A percentile compares a stretch with the other conserved stretches of the same genome.
phyloP scores from a whole-genome alignment of 37 sponge, comb jelly and placozoan genomes.

The Aphrocallistes beatrix region DNA sequence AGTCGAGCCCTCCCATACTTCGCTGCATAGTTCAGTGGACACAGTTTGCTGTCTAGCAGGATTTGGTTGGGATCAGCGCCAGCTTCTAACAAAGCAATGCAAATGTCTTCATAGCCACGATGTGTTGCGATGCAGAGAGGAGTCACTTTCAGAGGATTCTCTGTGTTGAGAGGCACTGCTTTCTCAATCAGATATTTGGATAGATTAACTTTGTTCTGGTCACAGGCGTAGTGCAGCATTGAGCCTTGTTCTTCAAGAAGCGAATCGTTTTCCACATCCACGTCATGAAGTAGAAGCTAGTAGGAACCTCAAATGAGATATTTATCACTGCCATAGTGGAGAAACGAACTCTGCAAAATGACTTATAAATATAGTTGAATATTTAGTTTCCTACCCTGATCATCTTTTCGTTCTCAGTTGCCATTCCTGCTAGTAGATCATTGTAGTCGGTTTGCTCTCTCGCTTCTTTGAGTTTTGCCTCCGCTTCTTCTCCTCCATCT shows the following conservation, averaged over 20 bases:
- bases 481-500: not conserved
- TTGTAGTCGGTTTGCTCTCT: not conserved
- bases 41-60: not conserved
- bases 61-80: not conserved
- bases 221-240: slow-evolving; percentile 14
- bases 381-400: slow-evolving; percentile 3
- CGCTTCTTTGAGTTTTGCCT: not conserved
- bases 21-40: slow-evolving; percentile 2
- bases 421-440: not conserved
- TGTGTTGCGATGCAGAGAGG: slow-evolving; percentile 14
- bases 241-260: not conserved
- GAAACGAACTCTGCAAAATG: not conserved
- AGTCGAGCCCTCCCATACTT: not conserved
- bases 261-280: not conserved
- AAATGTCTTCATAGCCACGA: not conserved
- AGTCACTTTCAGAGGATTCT: not conserved
- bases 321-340: not conserved
- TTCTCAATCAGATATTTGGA: not conserved
- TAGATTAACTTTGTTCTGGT: not conserved
- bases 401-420: not conserved
- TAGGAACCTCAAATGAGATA: not conserved
- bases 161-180: not conserved
- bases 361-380: not conserved
- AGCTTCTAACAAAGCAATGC: not conserved
- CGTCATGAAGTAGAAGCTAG: not conserved